These are phyloP conservation scores for Aphaenogaster rudis DNA, from an alignment of 1,140 invertebrate genomes.

Conservation along the genomic window DNA sequence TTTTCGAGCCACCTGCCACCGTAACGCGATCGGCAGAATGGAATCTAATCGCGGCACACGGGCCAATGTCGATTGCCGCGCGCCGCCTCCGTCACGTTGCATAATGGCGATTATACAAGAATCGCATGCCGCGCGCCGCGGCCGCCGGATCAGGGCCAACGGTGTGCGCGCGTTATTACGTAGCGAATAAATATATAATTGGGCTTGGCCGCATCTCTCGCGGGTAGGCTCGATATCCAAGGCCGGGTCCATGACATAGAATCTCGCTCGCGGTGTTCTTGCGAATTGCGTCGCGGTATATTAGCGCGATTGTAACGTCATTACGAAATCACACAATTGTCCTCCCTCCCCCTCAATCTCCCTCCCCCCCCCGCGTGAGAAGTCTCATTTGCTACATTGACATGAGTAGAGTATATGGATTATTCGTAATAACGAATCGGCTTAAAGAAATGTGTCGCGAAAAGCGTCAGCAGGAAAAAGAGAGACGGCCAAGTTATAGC, in stretches of 20 bases:
- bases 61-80: slow-evolving; percentile 53
- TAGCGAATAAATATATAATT: slow-evolving; percentile 83
- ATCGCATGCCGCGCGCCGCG: slow-evolving; percentile 75
- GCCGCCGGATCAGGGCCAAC: slow-evolving; percentile 82
- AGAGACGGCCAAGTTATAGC: too few relatives aligned
- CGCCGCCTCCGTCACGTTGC: slow-evolving; percentile 67
- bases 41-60: slow-evolving; percentile 26
- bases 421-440: not conserved
- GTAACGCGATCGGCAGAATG: slow-evolving; percentile 13
- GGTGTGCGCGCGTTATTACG: slow-evolving; percentile 78
- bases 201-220: slow-evolving; percentile 75
- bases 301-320: slow-evolving; percentile 63
- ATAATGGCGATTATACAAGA: slow-evolving; percentile 82
- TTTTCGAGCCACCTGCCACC: slow-evolving; percentile 23
- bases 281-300: slow-evolving; percentile 36
- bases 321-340: slow-evolving; percentile 42
- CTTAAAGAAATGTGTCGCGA: too few relatives aligned
- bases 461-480: too few relatives aligned
- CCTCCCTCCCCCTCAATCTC: not conserved
- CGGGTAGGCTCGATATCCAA: slow-evolving; percentile 77
- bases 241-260: slow-evolving; percentile 83
- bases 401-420: not conserved
- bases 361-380: not conserved
- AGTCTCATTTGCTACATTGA: not conserved
- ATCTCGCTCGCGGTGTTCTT: slow-evolving; percentile 71